A percentile compares a stretch with the other conserved stretches of the same genome.
Evolutionary conservation across 2,888 invertebrate species (phyloP).

Genomic region (Chymomyza fuscimana): DNA sequence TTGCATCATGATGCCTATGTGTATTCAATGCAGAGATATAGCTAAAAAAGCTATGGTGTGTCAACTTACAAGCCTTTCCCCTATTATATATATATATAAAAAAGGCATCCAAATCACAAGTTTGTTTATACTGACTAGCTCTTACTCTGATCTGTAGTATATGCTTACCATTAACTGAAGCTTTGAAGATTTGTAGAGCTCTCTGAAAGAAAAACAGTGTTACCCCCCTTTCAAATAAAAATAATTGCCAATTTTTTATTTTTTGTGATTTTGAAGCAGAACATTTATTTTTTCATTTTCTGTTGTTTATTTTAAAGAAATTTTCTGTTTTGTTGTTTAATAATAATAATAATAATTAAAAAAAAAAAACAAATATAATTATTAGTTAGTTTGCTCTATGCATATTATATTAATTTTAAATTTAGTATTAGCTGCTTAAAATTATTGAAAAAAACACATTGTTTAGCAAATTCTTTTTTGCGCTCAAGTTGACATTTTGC

Average conservation of each 20-base stretch:
- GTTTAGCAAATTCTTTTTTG: constrained; percentile 28
- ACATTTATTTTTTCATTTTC: constrained; percentile 51
- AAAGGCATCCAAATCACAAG: no score
- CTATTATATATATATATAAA: no score
- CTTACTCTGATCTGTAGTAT: no score
- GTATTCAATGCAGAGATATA: no score
- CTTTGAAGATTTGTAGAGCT: no score
- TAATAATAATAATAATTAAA: constrained; percentile 33
- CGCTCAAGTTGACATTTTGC: constrained; percentile 10
- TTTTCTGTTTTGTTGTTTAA: constrained; percentile 26
- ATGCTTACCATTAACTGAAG: no score
- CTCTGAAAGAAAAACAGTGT: no score
- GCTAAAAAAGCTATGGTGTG: no score
- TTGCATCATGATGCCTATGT: no score
- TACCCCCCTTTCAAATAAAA: no score
- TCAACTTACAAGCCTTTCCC: no score
- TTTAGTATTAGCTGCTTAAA: constrained; percentile 59
- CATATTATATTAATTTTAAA: constrained; percentile 40
- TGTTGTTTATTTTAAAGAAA: constrained; percentile 41
- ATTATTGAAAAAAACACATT: constrained; percentile 38
- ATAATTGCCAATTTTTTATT: neutral
- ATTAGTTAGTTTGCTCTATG: constrained; percentile 40
- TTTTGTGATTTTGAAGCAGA: constrained; percentile 53
- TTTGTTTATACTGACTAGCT: no score
- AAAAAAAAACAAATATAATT: constrained; percentile 43